These are phyloP conservation scores for Sturmia bella DNA, from an alignment of 2,888 invertebrate species.

Conservation along the genomic window DNA sequence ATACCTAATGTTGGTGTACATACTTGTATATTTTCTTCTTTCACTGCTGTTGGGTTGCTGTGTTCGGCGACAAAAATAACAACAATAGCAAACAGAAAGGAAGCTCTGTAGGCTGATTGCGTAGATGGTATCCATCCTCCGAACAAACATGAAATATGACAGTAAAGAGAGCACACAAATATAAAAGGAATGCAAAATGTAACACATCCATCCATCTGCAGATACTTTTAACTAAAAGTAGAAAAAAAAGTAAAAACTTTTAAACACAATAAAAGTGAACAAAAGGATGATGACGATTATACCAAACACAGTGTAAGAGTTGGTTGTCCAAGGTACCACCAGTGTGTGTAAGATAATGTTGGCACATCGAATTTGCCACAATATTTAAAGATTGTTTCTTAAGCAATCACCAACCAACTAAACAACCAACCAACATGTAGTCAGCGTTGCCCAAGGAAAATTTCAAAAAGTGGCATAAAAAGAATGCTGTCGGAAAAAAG, in stretches of 20 bases:
- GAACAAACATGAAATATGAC: constrained; percentile 70
- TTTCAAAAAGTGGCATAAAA: too few species aligned
- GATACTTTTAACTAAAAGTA: constrained; percentile 30
- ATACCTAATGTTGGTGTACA: constrained; percentile 21
- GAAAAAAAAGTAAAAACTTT: constrained; percentile 4
- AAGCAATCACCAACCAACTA: constrained; percentile 40
- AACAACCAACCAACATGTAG: too few species aligned
- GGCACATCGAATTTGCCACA: constrained; percentile 42
- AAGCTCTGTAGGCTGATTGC: constrained; percentile 67
- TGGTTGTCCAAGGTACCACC: constrained; percentile 34
- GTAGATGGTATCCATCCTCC: constrained; percentile 69
- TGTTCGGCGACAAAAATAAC: constrained; percentile 37
- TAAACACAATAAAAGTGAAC: constrained; percentile 25
- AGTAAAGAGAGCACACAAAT: constrained; percentile 70
- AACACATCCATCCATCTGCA: constrained; percentile 57
- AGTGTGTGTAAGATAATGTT: constrained; percentile 12
- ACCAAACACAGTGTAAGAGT: constrained; percentile 33
- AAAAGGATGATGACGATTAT: constrained; percentile 46
- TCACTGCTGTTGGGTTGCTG: constrained; percentile 33
- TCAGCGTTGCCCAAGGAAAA: too few species aligned
- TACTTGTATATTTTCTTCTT: constrained; percentile 17
- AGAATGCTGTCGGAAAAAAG: too few species aligned
- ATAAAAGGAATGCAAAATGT: constrained; percentile 65
- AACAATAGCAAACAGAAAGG: constrained; percentile 16
- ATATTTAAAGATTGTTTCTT: constrained; percentile 17